These are phyloP conservation scores for Brachypodius melanocephalos DNA, from an alignment of 2,113 vertebrate genomes.

Conservation along the genomic window DNA sequence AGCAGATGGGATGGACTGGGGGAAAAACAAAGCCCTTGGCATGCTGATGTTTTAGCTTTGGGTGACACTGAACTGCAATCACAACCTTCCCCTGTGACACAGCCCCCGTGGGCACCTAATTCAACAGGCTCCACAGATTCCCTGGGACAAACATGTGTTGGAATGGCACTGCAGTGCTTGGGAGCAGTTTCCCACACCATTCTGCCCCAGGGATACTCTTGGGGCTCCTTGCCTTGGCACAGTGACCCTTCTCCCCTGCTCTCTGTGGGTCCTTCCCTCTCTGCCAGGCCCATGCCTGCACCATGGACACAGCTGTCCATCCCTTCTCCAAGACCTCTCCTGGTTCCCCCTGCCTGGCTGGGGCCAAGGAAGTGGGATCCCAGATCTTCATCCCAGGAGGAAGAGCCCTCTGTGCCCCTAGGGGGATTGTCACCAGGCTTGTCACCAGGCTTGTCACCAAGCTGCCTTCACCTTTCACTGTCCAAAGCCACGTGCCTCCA, in stretches of 20 bases:
- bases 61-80: neutral
- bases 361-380: neutral
- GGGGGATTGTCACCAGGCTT: too few species aligned
- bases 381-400: neutral
- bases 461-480: rapidly evolving
- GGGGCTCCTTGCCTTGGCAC: neutral
- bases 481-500: neutral
- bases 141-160: neutral
- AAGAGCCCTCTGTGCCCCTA: neutral
- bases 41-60: neutral
- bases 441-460: neutral
- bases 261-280: neutral
- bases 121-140: neutral
- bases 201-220: neutral
- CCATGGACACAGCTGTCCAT: neutral
- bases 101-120: neutral
- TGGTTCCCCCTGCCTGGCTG: neutral
- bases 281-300: neutral
- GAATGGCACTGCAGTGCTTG: neutral
- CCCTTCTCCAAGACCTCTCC: neutral
- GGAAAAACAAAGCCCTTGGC: neutral
- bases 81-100: neutral
- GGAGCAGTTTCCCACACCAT: neutral
- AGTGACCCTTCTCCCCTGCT: neutral
- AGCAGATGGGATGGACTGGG: neutral